Percentiles rank a stretch among this genome's conserved stretches.
Conservation (phyloP, 1,140 invertebrate genomes). For the Camponotus pennsylvanicus region DNA sequence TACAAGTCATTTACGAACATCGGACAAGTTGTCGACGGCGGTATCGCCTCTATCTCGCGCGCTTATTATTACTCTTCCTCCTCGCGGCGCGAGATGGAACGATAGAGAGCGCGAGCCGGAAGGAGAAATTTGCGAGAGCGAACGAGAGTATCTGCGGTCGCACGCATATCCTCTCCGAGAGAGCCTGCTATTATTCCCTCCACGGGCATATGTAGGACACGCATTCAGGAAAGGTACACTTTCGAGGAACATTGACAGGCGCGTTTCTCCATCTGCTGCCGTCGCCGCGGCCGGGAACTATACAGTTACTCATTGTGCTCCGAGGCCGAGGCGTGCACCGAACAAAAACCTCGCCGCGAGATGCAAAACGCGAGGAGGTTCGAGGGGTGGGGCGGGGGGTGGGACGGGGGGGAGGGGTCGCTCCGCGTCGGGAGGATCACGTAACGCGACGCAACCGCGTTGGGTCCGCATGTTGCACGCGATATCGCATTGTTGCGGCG, state of each 20-base stretch:
- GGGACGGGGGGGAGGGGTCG: not conserved
- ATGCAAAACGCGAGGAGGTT: constrained; percentile 38
- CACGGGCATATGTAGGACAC: constrained; percentile 84
- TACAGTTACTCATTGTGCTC: constrained; percentile 75
- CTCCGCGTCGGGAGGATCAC: constrained; percentile 37
- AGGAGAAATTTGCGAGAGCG: constrained; percentile 70
- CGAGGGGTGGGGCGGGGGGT: not conserved
- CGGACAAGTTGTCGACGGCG: not conserved
- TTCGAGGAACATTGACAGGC: constrained; percentile 78
- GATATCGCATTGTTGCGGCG: constrained; percentile 74
- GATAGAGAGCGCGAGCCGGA: constrained; percentile 39
- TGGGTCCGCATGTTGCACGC: constrained; percentile 66
- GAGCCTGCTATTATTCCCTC: constrained; percentile 83
- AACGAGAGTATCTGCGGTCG: constrained; percentile 74
- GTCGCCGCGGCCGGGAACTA: constrained; percentile 60
- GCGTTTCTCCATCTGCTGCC: constrained; percentile 83
- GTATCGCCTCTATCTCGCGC: constrained; percentile 27
- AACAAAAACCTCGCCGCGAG: constrained; percentile 67
- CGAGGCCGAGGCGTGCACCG: not conserved
- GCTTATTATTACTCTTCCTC: constrained; percentile 38
- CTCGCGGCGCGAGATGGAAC: constrained; percentile 2
- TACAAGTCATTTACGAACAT: not conserved
- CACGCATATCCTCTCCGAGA: constrained; percentile 76
- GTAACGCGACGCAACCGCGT: constrained; percentile 27
- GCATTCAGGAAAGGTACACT: constrained; percentile 80